Evolutionary conservation across 2,113 vertebrate species (phyloP).

Genomic region (Ammodytes marinus): DNA sequence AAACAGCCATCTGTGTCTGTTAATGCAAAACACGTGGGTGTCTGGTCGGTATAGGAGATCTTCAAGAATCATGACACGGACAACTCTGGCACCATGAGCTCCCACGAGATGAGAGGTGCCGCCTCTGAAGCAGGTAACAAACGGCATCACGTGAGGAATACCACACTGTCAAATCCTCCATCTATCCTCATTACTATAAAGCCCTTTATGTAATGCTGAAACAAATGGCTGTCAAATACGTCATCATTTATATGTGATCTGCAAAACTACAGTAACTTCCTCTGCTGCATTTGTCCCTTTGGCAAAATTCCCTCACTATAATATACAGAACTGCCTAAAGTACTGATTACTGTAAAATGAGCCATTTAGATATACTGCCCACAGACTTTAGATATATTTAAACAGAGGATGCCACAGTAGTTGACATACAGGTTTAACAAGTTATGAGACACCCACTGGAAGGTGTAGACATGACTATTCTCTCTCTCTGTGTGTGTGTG

Average conservation of each 20-base stretch:
- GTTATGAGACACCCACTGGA: background rate
- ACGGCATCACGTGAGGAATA: background rate
- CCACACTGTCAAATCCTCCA: background rate
- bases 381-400: background rate
- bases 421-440: background rate
- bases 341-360: background rate
- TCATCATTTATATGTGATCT: too few species aligned
- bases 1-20: background rate
- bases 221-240: background rate
- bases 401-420: background rate
- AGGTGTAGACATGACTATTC: background rate
- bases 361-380: background rate
- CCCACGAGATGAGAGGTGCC: slow-evolving; percentile 76
- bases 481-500: background rate
- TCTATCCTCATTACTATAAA: background rate
- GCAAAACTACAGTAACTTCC: background rate
- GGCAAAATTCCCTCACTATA: too few species aligned
- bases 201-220: background rate
- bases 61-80: slow-evolving; percentile 70
- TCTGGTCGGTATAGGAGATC: slow-evolving; percentile 60
- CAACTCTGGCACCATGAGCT: slow-evolving; percentile 78
- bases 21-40: background rate
- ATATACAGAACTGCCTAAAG: too few species aligned
- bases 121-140: slow-evolving; percentile 71
- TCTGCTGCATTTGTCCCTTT: background rate